Evolutionary conservation across 2,797 vertebrate species (phyloP).

Genomic region (Pelodytes ibericus): DNA sequence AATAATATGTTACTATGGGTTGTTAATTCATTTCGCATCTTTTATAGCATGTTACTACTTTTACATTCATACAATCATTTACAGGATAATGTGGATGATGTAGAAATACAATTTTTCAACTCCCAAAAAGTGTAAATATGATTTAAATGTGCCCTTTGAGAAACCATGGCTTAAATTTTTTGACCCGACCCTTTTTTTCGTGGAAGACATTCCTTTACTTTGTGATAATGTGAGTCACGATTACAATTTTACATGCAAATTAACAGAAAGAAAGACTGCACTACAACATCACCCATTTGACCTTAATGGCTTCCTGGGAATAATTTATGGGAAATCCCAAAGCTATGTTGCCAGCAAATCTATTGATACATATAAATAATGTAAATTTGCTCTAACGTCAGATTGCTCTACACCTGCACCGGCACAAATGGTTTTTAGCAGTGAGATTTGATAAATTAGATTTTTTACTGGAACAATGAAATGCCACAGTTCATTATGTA

Average conservation of each 20-base stretch:
- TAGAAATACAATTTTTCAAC: too few species aligned
- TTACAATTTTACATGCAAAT: constrained; percentile 56
- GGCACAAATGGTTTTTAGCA: constrained; percentile 58
- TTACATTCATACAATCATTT: background rate
- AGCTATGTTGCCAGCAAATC: constrained; percentile 61
- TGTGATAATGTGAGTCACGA: constrained; percentile 49
- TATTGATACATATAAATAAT: constrained; percentile 54
- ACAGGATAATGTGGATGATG: background rate
- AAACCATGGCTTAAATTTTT: background rate
- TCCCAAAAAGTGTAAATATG: background rate
- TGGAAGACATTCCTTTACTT: background rate
- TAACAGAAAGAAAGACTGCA: constrained; percentile 54
- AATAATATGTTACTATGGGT: too few species aligned
- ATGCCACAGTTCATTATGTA: constrained; percentile 66
- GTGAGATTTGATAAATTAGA: constrained; percentile 67
- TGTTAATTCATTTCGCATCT: too few species aligned
- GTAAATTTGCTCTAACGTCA: constrained; percentile 60
- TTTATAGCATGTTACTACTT: background rate
- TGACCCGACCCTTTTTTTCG: background rate
- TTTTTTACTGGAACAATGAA: constrained; percentile 60
- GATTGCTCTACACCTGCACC: constrained; percentile 61
- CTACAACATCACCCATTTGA: constrained; percentile 58
- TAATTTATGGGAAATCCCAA: constrained; percentile 56
- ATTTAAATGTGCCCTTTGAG: background rate
- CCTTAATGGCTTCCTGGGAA: constrained; percentile 58